Conservation (phyloP, 1,140 invertebrate genomes). For the Sinella curviseta region DNA sequence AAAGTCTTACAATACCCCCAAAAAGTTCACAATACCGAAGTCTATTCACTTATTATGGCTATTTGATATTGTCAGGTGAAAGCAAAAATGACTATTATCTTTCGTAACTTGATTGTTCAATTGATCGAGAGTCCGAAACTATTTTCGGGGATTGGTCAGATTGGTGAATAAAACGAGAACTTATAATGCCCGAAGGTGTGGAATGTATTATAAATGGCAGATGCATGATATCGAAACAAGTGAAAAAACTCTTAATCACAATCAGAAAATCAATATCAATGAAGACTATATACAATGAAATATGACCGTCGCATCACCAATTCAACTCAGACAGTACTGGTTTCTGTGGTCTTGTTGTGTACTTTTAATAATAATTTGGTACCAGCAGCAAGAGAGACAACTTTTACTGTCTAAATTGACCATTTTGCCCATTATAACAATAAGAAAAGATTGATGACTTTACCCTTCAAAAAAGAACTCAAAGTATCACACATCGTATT, state of each 20-base stretch:
- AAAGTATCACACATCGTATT: not conserved
- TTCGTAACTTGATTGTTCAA: too few species aligned
- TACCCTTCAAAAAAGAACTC: not conserved
- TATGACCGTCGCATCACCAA: too few species aligned
- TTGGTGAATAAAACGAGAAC: not conserved
- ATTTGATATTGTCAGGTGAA: not conserved
- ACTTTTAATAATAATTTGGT: not conserved
- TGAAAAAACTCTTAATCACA: too few species aligned
- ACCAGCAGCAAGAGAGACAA: too few species aligned
- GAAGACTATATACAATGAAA: too few species aligned
- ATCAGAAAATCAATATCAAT: too few species aligned
- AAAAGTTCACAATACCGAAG: constrained; percentile 17
- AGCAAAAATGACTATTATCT: too few species aligned
- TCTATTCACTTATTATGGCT: not conserved
- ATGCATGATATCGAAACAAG: not conserved
- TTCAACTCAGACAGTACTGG: too few species aligned
- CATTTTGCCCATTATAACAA: constrained; percentile 10
- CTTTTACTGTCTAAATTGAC: too few species aligned
- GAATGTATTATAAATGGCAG: not conserved
- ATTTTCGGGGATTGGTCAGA: too few species aligned
- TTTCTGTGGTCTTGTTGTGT: not conserved
- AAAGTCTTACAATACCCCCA: too few species aligned
- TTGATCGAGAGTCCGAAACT: too few species aligned
- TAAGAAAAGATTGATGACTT: not conserved
- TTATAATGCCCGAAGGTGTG: not conserved